Percentiles rank a stretch among this genome's conserved stretches.
phyloP scores from a whole-genome alignment of 2,113 vertebrate species.

The Syngnathoides biaculeatus region DNA sequence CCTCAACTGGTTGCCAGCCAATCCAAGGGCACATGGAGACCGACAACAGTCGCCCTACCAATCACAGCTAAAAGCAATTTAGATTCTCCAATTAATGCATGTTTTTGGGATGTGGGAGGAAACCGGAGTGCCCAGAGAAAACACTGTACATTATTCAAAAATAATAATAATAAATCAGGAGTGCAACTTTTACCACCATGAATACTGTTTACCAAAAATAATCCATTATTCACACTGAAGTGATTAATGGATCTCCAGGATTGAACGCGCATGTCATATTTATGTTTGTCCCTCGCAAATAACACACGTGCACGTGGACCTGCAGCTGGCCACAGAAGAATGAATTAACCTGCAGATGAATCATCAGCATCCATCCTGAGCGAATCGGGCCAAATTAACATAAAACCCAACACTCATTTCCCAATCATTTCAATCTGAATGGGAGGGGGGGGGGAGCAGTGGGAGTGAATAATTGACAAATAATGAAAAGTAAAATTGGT shows the following conservation, averaged over 20 bases:
- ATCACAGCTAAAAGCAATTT: no score
- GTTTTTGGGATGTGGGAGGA: no score
- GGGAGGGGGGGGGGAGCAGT: slow-evolving; percentile 25
- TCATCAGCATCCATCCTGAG: slow-evolving; percentile 43
- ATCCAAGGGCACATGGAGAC: no score
- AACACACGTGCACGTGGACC: slow-evolving; percentile 62
- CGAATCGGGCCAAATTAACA: slow-evolving; percentile 44
- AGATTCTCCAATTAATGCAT: no score
- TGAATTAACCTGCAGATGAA: slow-evolving; percentile 64
- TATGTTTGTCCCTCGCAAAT: slow-evolving; percentile 44
- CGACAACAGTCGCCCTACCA: no score
- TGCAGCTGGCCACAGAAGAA: slow-evolving; percentile 62
- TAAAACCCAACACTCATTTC: slow-evolving; percentile 52
- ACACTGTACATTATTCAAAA: no score
- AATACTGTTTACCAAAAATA: neutral
- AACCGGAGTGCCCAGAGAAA: no score
- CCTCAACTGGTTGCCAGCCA: no score
- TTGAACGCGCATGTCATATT: slow-evolving; percentile 10
- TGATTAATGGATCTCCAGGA: slow-evolving; percentile 1
- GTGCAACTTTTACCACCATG: no score
- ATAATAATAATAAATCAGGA: no score
- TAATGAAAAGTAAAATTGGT: slow-evolving; percentile 61
- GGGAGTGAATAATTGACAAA: slow-evolving; percentile 55
- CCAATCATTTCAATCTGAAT: slow-evolving; percentile 61
- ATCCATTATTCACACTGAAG: neutral